Conservation (phyloP, 2,888 invertebrate genomes). For the Pocota personata region DNA sequence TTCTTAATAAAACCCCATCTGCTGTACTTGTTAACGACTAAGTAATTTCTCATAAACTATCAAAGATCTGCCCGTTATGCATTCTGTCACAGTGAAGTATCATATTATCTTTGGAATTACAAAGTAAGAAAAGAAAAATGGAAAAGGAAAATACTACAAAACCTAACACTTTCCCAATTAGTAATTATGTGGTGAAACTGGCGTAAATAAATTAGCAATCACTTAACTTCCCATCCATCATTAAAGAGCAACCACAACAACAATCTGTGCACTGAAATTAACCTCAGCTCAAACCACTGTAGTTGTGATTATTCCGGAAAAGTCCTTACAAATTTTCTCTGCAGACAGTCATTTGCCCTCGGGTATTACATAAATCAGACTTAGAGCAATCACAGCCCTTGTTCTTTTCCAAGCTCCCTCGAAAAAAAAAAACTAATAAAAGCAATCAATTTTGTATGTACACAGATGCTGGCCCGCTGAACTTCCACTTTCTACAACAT, state of each 20-base stretch:
- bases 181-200: too few species aligned
- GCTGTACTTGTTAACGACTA: too few species aligned
- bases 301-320: neutral
- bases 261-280: neutral
- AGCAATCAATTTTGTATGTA: neutral
- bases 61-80: too few species aligned
- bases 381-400: neutral
- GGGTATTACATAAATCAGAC: slow-evolving; percentile 3
- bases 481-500: neutral
- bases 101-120: too few species aligned
- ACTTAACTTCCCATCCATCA: neutral
- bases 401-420: neutral
- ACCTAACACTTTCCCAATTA: too few species aligned
- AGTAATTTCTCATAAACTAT: too few species aligned
- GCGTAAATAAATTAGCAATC: neutral
- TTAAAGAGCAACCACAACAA: neutral
- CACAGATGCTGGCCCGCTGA: neutral
- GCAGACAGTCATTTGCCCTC: neutral
- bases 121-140: too few species aligned
- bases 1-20: too few species aligned
- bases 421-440: neutral
- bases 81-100: too few species aligned
- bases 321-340: neutral
- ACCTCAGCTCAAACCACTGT: neutral
- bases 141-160: too few species aligned